Evolutionary conservation across 2,888 invertebrate species (phyloP).

Genomic region (Altica lythri): DNA sequence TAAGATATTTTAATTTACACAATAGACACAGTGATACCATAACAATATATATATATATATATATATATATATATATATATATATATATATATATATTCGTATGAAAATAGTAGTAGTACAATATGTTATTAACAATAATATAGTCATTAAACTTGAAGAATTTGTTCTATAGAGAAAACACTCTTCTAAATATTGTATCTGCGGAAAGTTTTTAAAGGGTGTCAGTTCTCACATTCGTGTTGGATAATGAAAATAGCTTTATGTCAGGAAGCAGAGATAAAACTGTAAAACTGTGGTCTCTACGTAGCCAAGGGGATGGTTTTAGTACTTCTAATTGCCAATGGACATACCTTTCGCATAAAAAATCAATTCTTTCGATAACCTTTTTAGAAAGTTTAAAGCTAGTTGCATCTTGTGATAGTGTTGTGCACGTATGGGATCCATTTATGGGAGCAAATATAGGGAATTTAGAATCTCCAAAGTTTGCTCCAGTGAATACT

Average conservation of each 20-base stretch:
- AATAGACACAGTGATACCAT: no score
- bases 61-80: no score
- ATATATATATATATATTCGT: no score
- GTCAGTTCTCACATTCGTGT: no score
- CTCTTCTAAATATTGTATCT: no score
- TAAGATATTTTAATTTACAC: no score
- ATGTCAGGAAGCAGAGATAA: constrained; percentile 95
- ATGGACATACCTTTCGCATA: constrained; percentile 69
- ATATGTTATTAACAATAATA: no score
- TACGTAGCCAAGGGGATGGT: constrained; percentile 77
- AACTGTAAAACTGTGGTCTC: constrained; percentile 92
- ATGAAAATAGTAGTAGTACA: no score
- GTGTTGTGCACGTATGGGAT: constrained; percentile 95
- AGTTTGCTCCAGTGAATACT: constrained; percentile 75
- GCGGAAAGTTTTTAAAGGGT: no score
- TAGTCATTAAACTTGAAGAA: no score
- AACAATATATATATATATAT: no score
- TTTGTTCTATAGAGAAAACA: no score
- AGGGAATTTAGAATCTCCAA: constrained; percentile 59
- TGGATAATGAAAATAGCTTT: constrained; percentile 98
- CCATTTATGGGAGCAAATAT: constrained; percentile 85
- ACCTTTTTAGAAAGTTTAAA: constrained; percentile 82
- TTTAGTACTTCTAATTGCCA: constrained; percentile 51
- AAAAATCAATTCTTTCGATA: constrained; percentile 88
- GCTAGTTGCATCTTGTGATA: constrained; percentile 91